Base-by-base conservation (phyloP, 2,113 vertebrate species). In the Pteropus alecto region DNA sequence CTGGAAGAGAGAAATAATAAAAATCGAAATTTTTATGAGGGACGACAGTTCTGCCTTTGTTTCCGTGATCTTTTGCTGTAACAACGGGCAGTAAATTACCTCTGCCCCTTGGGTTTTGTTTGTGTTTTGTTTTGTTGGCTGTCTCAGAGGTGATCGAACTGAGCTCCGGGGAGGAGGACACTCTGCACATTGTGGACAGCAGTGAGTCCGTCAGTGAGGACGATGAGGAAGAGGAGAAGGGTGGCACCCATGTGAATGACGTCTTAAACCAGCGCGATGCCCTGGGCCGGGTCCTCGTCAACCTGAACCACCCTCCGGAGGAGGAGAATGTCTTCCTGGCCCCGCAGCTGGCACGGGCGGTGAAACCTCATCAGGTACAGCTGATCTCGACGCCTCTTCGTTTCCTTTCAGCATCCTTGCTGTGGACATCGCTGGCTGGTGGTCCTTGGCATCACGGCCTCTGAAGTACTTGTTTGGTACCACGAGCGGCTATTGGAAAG, bases 351-450 rank as follows among this genome's bases (percentile, higher is more conserved):
- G 99, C 99, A 51, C 98, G 98, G n/a, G 99, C 99, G 13, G 99
- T 99, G 96, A 99, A 99, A 98, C 99, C 99, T 97, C 99, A 99
- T 98, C 99, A 99, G 99, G 99, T 99, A 98, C 22, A 54, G 33
- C 83, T 73, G 46, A 81, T 22, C 86, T 76, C 6, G 28, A n/a
- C 0, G 60, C 71, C 3, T 68, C 38, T 82, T 35, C 70, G 15
- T 24, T 60, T 73, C 35, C 38, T 73, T 74, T 43, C 22, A 63
- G 43, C 77, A 81, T 74, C 28, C 41, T 90, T 88, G 33, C 78
- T 90, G 33, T 65, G 30, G 28, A 15, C 7, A 19, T 74, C 46
- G 30, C 33, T 71, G 73, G 65, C n/a, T 87, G 35, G 10, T 51
- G 14, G 48, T 21, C 51, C 46, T 90, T 35, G 71, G 73, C 15